phyloP scores from a whole-genome alignment of 1,140 invertebrate genomes.

The Teleopsis dalmanni region DNA sequence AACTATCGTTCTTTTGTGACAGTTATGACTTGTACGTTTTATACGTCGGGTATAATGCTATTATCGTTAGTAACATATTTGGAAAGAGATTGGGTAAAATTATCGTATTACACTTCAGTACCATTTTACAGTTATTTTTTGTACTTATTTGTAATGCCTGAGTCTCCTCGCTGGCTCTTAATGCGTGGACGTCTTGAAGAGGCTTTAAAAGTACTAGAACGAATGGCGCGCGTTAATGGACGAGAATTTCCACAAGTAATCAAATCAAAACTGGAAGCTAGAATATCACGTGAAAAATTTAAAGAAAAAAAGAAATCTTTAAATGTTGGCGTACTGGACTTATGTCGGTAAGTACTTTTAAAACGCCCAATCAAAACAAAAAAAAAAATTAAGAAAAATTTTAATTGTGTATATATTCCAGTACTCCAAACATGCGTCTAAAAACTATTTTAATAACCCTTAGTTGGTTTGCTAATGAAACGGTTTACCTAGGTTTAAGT shows the following conservation, averaged over 20 bases:
- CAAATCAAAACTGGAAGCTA: constrained; percentile 60
- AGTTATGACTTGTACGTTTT: constrained; percentile 83
- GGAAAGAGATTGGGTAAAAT: constrained; percentile 69
- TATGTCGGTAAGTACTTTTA: constrained; percentile 48
- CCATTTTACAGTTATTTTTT: constrained; percentile 78
- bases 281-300: constrained; percentile 42
- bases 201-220: constrained; percentile 67
- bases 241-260: constrained; percentile 66
- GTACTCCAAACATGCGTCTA: constrained; percentile 78
- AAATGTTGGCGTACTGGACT: constrained; percentile 60
- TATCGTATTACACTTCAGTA: constrained; percentile 70
- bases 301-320: constrained; percentile 53
- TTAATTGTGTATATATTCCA: constrained; percentile 21
- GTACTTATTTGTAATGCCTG: constrained; percentile 78
- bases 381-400: background rate
- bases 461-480: constrained; percentile 65
- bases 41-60: constrained; percentile 75
- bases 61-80: constrained; percentile 74
- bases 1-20: constrained; percentile 86
- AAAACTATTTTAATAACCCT: constrained; percentile 60
- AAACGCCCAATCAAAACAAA: background rate
- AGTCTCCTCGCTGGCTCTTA: constrained; percentile 77
- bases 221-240: constrained; percentile 66
- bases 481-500: constrained; percentile 71
- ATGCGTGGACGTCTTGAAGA: constrained; percentile 71